Base-by-base conservation (phyloP, 2,888 invertebrate species). In the Luperina nickerlii region DNA sequence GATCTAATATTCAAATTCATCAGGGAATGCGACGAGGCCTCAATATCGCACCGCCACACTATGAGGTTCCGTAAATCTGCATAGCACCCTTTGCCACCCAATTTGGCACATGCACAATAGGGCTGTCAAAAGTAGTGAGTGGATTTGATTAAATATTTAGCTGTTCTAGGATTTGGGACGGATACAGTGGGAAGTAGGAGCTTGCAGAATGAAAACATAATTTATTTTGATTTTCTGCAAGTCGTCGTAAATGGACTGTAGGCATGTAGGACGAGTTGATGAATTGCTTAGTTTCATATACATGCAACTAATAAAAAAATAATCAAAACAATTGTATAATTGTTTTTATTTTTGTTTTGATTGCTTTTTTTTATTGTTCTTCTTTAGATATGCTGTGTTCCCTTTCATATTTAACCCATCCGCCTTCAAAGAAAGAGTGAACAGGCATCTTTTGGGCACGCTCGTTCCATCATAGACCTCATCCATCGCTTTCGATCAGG, bases 1-100 rank as follows among this genome's bases (percentile, higher is more conserved):
- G 76, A 86, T 85, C 85, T 83, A 82, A 88, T 85, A 88, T 88
- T 89, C 82, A 88, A 88, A 89, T 89, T 89, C 88, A 86, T 86
- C 83, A 80, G 77, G 57, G 68, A 76, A 79, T 27, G 67, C 62
- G 83, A 71, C 51, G 74, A 62, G 69, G 76, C 82, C 81, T 80
- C 85, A 89, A 88, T 89, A 89, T 85, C 86, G 73, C 81, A 70
- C 81, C 83, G 65, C 81, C 85, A 79, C 76, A 84, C 78, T 78
- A 72, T 66, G 68, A 66, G 73, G 79, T 62, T 72, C 81, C 79
- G 66, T 82, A 85, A 88, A 90, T 89, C 87, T 85, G 85, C 86
- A 90, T 86, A 84, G 82, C 81, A 81, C 74, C 88, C 85, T 88
- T 89, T 88, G 81, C 82, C 81, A 87, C 78, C 79, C 85, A 90